Evolutionary conservation across 2,888 invertebrate genomes (phyloP).

Genomic region (Escarpia spicata): DNA sequence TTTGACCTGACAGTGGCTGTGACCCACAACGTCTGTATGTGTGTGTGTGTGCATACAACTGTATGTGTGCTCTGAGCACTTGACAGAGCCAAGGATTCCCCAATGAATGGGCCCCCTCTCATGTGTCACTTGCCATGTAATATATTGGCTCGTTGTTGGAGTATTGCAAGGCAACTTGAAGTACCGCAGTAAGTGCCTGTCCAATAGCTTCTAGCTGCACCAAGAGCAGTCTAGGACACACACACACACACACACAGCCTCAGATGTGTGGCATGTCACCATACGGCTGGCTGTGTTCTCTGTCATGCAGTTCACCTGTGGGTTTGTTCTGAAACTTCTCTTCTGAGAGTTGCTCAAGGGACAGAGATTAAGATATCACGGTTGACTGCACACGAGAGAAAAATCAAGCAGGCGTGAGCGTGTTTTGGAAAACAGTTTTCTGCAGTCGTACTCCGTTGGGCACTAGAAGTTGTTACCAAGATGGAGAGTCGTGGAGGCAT

Average conservation of each 20-base stretch:
- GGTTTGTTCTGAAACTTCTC: not conserved
- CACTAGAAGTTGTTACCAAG: not conserved
- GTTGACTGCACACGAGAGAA: not conserved
- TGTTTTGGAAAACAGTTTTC: not conserved
- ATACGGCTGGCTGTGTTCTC: not conserved
- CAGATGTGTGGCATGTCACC: not conserved
- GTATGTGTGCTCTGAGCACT: not conserved
- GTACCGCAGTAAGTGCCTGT: not conserved
- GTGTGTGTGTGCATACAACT: not conserved
- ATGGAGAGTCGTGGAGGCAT: not conserved
- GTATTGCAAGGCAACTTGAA: not conserved
- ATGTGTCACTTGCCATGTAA: not conserved
- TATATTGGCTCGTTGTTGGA: constrained; percentile 6
- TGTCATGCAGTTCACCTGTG: not conserved
- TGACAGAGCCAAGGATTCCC: not conserved
- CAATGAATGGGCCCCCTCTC: not conserved
- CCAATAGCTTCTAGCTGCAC: not conserved
- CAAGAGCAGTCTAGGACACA: not conserved
- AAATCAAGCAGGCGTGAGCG: not conserved
- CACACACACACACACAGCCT: not conserved
- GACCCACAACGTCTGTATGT: too few species aligned
- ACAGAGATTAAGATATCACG: not conserved
- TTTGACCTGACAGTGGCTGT: not conserved
- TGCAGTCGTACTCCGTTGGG: not conserved
- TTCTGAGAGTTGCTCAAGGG: not conserved